These are phyloP conservation scores for Porites australiensis DNA, from an alignment of 64 coral and sea anemone genomes.

Conservation along the genomic window DNA sequence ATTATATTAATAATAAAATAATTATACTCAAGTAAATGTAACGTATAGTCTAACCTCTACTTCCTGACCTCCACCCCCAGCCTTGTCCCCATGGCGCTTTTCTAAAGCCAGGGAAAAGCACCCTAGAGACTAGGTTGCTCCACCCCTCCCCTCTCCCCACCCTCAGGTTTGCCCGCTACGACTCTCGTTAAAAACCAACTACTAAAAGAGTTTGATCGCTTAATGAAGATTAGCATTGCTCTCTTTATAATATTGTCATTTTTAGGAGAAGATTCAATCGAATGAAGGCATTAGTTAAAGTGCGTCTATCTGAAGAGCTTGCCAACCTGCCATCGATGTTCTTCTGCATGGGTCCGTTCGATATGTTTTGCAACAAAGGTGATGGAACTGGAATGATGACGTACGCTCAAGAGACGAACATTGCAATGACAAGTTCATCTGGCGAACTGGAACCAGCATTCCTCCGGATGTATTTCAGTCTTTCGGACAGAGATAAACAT, in stretches of 20 bases:
- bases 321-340: slow-evolving; percentile 73
- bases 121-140: no score
- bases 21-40: no score
- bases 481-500: slow-evolving; percentile 21
- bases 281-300: slow-evolving; percentile 66
- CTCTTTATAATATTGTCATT: background rate
- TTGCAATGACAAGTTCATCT: slow-evolving; percentile 48
- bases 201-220: no score
- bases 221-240: background rate
- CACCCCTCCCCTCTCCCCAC: no score
- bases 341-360: slow-evolving; percentile 82
- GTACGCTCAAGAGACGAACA: slow-evolving; percentile 77
- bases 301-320: slow-evolving; percentile 59
- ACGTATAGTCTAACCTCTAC: no score
- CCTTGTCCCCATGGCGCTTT: no score
- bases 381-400: slow-evolving; percentile 75
- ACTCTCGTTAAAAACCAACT: no score
- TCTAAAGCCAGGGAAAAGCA: no score
- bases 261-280: slow-evolving; percentile 38
- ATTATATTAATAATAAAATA: no score
- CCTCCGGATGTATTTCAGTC: background rate
- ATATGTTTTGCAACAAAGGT: slow-evolving; percentile 80
- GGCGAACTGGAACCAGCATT: slow-evolving; percentile 51
- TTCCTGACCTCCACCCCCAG: no score
- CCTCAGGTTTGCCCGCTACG: no score